Evolutionary conservation across 1,140 invertebrate species (phyloP).

Genomic region (Ips typographus): DNA sequence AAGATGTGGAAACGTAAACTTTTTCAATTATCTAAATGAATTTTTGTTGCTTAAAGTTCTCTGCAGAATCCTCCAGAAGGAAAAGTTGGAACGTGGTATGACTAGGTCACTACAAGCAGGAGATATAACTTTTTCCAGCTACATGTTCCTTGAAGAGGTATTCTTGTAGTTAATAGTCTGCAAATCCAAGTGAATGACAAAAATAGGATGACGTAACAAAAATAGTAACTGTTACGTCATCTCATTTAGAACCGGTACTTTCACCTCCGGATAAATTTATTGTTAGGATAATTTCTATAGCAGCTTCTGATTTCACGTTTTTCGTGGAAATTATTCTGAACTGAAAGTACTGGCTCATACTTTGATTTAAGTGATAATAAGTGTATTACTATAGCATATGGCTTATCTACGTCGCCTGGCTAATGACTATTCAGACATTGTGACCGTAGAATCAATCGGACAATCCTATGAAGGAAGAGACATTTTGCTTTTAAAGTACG

Average conservation of each 20-base stretch:
- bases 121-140: slow-evolving; percentile 16
- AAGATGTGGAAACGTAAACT: slow-evolving; percentile 47
- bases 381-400: slow-evolving; percentile 51
- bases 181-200: slow-evolving; percentile 66
- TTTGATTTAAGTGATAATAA: no score
- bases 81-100: slow-evolving; percentile 15
- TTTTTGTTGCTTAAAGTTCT: not conserved
- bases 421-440: slow-evolving; percentile 53
- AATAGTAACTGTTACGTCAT: slow-evolving; percentile 33
- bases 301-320: no score
- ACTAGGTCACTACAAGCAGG: slow-evolving; percentile 53
- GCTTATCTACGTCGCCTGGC: slow-evolving; percentile 53
- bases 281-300: no score
- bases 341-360: no score
- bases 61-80: slow-evolving; percentile 19
- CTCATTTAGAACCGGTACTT: no score
- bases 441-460: slow-evolving; percentile 56
- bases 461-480: slow-evolving; percentile 61
- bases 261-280: no score
- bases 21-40: not conserved
- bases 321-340: no score
- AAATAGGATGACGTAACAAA: no score
- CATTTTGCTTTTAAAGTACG: slow-evolving; percentile 38
- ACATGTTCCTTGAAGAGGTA: slow-evolving; percentile 27
- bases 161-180: slow-evolving; percentile 64